These are phyloP conservation scores for Protomyctophum bolini DNA, from an alignment of 2,113 vertebrate species.

Conservation along the genomic window DNA sequence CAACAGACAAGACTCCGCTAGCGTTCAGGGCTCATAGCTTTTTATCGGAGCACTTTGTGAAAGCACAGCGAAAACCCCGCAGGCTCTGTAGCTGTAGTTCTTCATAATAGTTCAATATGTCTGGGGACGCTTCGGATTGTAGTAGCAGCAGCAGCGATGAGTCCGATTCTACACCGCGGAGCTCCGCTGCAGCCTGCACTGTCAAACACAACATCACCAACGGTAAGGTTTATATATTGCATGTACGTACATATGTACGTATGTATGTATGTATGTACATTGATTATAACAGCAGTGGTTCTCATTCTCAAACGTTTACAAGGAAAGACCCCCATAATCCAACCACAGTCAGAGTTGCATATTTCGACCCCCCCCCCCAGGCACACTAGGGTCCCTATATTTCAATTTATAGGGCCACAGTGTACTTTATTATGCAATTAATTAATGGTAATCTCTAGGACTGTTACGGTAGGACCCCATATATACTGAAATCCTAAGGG, in stretches of 20 bases:
- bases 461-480: background rate
- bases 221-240: conserved; percentile 63
- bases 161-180: conserved; percentile 71
- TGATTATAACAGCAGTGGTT: background rate
- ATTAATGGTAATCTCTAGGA: too few relatives aligned
- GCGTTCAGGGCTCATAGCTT: background rate
- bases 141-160: conserved; percentile 74
- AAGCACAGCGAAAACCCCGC: background rate
- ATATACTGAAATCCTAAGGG: background rate
- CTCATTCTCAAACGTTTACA: background rate
- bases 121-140: conserved; percentile 74
- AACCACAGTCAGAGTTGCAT: too few relatives aligned
- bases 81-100: background rate
- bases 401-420: background rate
- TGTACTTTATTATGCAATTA: too few relatives aligned
- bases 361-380: too few relatives aligned
- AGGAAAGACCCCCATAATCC: too few relatives aligned
- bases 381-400: background rate
- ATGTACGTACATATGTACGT: background rate
- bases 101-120: conserved; percentile 57
- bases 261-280: background rate
- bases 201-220: conserved; percentile 83
- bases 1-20: conserved; percentile 31
- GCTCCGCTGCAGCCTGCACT: conserved; percentile 65
- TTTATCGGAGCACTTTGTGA: conserved; percentile 1